A percentile compares a stretch with the other conserved stretches of the same genome.
These are phyloP conservation scores for Globicephala melas DNA, from an alignment of 2,113 vertebrate species.

Conservation along the genomic window DNA sequence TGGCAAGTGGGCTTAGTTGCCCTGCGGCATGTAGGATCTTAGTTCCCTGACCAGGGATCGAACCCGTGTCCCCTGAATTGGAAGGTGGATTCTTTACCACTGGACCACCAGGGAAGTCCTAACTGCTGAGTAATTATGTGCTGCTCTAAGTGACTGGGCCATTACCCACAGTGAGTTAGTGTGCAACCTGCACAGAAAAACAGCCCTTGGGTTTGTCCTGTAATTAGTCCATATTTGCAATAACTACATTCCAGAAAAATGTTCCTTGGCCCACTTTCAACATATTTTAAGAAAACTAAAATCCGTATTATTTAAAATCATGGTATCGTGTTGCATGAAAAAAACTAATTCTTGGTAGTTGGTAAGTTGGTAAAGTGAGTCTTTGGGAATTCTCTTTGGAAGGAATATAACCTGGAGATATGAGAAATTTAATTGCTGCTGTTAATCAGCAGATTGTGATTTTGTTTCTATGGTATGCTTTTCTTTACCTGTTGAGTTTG, in stretches of 20 bases:
- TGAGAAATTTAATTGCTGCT: constrained; percentile 12
- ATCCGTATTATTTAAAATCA: constrained; percentile 25
- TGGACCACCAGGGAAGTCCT: too few relatives aligned
- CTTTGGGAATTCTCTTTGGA: neutral
- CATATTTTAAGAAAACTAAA: constrained; percentile 11
- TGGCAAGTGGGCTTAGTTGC: too few relatives aligned
- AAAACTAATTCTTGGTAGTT: neutral
- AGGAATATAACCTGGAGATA: neutral
- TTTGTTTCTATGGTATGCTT: constrained; percentile 1
- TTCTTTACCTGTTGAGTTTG: neutral
- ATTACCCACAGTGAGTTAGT: neutral
- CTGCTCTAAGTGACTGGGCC: neutral
- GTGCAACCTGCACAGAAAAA: neutral
- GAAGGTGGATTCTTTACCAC: too few relatives aligned
- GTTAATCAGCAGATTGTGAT: neutral
- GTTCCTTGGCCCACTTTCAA: neutral
- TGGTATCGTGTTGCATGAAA: neutral
- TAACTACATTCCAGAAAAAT: neutral
- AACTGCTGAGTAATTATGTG: constrained; percentile 9
- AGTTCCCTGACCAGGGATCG: too few relatives aligned
- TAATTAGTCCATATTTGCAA: constrained; percentile 16
- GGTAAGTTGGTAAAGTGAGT: neutral
- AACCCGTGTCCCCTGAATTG: too few relatives aligned
- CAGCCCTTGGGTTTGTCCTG: neutral
- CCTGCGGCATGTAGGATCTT: too few relatives aligned